Conservation (phyloP, 1,140 invertebrate species). For the Diprion similis region DNA sequence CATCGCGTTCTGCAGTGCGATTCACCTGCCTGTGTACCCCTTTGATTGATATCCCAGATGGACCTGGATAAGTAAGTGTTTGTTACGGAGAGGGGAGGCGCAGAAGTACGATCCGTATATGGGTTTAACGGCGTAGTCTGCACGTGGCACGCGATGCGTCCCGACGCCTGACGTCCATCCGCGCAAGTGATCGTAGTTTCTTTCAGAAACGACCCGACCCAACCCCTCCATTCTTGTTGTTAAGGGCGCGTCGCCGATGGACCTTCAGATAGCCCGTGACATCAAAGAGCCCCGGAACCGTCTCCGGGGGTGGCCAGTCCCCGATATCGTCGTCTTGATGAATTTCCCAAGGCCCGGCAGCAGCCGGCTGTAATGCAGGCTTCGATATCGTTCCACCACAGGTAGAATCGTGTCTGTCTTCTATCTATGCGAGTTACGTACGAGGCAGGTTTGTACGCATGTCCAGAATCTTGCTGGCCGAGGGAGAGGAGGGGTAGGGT, state of each 20-base stretch:
- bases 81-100: background rate
- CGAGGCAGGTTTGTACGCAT: background rate
- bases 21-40: background rate
- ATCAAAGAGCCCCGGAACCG: constrained; percentile 49
- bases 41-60: background rate
- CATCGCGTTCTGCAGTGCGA: too few relatives aligned
- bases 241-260: constrained; percentile 47
- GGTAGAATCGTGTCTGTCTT: background rate
- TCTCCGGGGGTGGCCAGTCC: constrained; percentile 5
- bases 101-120: background rate
- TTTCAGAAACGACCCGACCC: constrained; percentile 43
- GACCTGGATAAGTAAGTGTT: background rate
- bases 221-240: constrained; percentile 43
- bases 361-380: too few relatives aligned
- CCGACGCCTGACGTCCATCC: too few relatives aligned
- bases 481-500: constrained; percentile 25
- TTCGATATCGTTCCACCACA: background rate
- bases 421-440: background rate
- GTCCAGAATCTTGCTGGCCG: background rate
- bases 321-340: too few relatives aligned
- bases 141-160: background rate
- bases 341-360: too few relatives aligned
- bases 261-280: constrained; percentile 51
- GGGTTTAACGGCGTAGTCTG: background rate
- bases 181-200: constrained; percentile 61